phyloP scores from a whole-genome alignment of 1,140 invertebrate genomes.

The Plectrocnemia conspersa region DNA sequence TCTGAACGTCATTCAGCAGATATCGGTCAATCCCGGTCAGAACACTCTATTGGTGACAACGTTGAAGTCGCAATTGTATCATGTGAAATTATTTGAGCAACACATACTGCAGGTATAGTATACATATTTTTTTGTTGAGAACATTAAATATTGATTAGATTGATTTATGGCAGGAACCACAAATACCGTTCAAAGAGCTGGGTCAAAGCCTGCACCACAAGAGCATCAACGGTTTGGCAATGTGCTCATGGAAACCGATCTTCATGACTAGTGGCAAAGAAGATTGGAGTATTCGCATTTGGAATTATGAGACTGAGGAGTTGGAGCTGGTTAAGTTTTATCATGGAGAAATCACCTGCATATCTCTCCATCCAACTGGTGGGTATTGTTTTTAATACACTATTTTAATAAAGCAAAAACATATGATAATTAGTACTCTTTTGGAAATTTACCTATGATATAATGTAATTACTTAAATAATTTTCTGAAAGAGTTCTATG shows the following conservation, averaged over 20 bases:
- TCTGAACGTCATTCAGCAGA: conserved; percentile 53
- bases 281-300: conserved; percentile 79
- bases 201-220: conserved; percentile 77
- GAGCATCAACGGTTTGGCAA: conserved; percentile 68
- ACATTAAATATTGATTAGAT: not conserved
- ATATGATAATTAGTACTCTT: not conserved
- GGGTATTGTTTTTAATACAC: not conserved
- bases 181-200: conserved; percentile 51
- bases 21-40: conserved; percentile 53
- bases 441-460: not conserved
- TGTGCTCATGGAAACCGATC: conserved; percentile 84
- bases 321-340: conserved; percentile 78
- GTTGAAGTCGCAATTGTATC: conserved; percentile 60
- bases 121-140: conserved; percentile 10
- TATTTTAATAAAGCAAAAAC: not conserved
- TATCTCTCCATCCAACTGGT: conserved; percentile 74
- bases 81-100: conserved; percentile 53
- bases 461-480: not conserved
- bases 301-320: conserved; percentile 80
- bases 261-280: conserved; percentile 75
- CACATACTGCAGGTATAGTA: conserved; percentile 45
- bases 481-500: not conserved
- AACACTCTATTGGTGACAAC: conserved; percentile 59
- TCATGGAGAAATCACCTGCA: conserved; percentile 71
- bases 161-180: conserved; percentile 41